A percentile compares a stretch with the other conserved stretches of the same genome.
Evolutionary conservation across 2,113 vertebrate genomes (phyloP).

Genomic region (Chiloscyllium plagiosum): DNA sequence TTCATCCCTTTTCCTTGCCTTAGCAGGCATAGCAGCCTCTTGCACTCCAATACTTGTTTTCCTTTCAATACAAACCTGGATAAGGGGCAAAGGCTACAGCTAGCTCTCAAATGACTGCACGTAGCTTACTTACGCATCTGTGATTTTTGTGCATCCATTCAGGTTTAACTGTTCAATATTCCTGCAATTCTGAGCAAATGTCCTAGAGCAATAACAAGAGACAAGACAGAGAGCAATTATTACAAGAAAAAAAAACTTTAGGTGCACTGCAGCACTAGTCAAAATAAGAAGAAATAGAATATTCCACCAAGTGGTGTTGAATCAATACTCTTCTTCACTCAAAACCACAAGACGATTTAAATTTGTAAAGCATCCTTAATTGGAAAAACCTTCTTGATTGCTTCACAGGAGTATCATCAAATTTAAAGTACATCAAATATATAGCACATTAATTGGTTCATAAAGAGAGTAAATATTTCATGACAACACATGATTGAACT

Average conservation of each 20-base stretch:
- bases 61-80: neutral
- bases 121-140: constrained; percentile 73
- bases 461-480: neutral
- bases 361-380: neutral
- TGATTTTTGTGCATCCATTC: constrained; percentile 97
- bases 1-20: neutral
- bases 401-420: neutral
- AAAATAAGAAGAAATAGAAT: neutral
- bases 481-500: neutral
- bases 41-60: neutral
- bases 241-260: neutral
- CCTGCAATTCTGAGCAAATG: constrained; percentile 95
- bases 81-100: neutral
- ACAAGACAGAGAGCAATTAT: neutral
- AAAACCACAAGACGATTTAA: neutral
- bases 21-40: neutral
- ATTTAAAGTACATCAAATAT: neutral
- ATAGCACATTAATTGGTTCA: neutral
- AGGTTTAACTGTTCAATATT: constrained; percentile 94
- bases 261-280: neutral
- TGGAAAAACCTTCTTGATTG: too few species aligned
- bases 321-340: neutral
- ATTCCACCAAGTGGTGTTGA: neutral
- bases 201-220: constrained; percentile 55
- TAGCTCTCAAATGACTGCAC: neutral